Conservation (phyloP, 2,888 invertebrate species). For the Kryphioiulus occultus region DNA sequence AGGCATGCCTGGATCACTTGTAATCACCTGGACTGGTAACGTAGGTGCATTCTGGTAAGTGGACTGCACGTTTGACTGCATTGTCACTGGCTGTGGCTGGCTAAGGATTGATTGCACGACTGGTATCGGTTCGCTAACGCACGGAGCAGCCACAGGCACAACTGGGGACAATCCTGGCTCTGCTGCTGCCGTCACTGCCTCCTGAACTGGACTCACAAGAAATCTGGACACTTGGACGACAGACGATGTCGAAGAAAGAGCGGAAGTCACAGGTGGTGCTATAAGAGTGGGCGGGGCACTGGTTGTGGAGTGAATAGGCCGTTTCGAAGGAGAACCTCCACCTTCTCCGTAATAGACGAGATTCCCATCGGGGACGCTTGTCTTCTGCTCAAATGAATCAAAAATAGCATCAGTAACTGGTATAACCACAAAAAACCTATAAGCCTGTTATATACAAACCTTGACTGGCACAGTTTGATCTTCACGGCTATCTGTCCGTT, state of each 20-base stretch:
- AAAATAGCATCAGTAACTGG: no score
- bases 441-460: conserved; percentile 37
- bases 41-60: background rate
- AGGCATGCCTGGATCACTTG: background rate
- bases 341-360: background rate
- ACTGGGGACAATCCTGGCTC: background rate
- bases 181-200: conserved; percentile 63
- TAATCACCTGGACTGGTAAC: background rate
- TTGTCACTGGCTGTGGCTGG: conserved; percentile 2
- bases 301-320: conserved; percentile 1
- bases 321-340: conserved; percentile 46
- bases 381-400: background rate
- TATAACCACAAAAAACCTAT: no score
- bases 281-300: conserved; percentile 43
- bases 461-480: background rate
- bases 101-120: background rate
- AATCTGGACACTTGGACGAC: conserved; percentile 76
- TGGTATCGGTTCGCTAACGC: background rate
- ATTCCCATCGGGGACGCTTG: conserved; percentile 12
- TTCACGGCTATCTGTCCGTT: conserved; percentile 44
- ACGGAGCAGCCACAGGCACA: background rate
- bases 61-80: background rate
- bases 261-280: background rate
- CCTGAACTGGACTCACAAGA: conserved; percentile 80
- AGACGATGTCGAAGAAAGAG: conserved; percentile 3